phyloP scores from a whole-genome alignment of 2,113 vertebrate species.

The Nothoprocta perdicaria region DNA sequence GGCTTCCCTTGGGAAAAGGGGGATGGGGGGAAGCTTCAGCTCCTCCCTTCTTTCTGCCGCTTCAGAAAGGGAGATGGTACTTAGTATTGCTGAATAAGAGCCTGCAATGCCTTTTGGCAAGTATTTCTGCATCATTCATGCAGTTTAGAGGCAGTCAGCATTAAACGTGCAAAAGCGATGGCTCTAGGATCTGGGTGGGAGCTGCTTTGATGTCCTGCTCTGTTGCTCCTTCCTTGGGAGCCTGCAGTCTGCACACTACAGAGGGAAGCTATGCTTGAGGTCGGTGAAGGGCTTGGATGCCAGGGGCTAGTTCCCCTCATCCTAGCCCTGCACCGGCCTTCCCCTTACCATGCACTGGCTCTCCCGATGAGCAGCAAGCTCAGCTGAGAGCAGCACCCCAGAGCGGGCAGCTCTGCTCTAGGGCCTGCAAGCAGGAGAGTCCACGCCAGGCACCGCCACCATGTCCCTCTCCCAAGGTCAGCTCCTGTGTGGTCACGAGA shows the following conservation, averaged over 20 bases:
- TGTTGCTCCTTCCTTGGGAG: not conserved
- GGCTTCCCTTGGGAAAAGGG: not conserved
- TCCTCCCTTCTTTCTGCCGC: not conserved
- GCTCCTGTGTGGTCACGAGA: not conserved
- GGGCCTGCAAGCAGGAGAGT: not conserved
- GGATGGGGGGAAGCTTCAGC: not conserved
- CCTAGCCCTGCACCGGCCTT: not conserved
- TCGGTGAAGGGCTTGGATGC: not conserved
- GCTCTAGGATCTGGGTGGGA: not conserved
- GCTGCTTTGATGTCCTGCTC: not conserved
- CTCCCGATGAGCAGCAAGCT: not conserved
- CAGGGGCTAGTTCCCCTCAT: not conserved
- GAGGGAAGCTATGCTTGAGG: fast-evolving
- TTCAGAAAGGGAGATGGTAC: not conserved
- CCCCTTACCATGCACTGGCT: fast-evolving
- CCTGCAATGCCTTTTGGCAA: not conserved
- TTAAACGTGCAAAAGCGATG: not conserved
- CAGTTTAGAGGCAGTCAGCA: not conserved
- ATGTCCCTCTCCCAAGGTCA: fast-evolving
- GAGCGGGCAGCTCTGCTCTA: not conserved
- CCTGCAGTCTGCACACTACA: not conserved
- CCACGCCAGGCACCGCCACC: not conserved
- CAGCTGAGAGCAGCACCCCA: not conserved
- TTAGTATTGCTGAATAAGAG: not conserved
- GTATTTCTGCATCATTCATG: not conserved